Evolutionary conservation across 92 coral and sea anemone genomes (phyloP).

Genomic region (Chrysogorgia sp.): DNA sequence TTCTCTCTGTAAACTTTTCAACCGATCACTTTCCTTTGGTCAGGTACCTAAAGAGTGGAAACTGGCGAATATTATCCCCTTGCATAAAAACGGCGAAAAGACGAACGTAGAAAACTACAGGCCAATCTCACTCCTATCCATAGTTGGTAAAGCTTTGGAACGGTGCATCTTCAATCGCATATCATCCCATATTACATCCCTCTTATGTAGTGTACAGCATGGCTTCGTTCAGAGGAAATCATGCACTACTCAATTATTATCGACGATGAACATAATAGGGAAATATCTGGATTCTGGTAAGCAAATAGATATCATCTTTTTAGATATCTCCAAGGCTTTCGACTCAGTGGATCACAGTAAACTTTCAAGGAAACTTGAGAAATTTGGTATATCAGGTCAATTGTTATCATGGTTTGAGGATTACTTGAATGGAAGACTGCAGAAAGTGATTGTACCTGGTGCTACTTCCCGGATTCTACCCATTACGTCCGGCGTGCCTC

Average conservation of each 20-base stretch:
- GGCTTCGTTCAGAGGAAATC: slow-evolving; percentile 4
- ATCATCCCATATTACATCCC: neutral
- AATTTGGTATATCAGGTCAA: too few relatives aligned
- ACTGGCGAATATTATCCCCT: slow-evolving; percentile 1
- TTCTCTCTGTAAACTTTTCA: neutral
- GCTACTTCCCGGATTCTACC: too few relatives aligned
- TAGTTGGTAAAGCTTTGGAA: neutral
- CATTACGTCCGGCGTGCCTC: too few relatives aligned
- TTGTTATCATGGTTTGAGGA: too few relatives aligned
- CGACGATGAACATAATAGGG: neutral
- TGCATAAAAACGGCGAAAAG: slow-evolving; percentile 1
- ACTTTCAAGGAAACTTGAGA: too few relatives aligned
- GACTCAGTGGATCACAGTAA: too few relatives aligned
- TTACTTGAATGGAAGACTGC: too few relatives aligned
- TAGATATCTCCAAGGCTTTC: neutral
- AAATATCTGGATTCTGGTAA: neutral
- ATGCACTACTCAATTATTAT: neutral
- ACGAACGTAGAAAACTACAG: neutral
- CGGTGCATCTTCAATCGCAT: neutral
- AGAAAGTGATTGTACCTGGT: too few relatives aligned
- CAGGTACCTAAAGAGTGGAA: neutral
- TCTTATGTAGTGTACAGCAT: neutral
- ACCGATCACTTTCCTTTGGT: neutral
- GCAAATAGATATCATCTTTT: neutral
- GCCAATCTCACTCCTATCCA: neutral